Evolutionary conservation across 2,888 invertebrate genomes (phyloP).

Genomic region (Eurois occulta): DNA sequence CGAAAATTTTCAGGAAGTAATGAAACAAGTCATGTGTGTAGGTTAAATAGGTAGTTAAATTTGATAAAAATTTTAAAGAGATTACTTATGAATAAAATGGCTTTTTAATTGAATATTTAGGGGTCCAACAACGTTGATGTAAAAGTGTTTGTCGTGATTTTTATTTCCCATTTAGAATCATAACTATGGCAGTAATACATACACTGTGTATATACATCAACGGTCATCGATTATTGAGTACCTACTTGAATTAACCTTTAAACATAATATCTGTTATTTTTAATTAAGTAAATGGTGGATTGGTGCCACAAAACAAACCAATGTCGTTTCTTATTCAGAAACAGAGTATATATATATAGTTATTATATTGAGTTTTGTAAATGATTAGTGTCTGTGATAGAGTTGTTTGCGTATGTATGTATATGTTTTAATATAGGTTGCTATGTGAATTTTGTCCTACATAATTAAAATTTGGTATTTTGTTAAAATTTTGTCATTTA

Average conservation of each 20-base stretch:
- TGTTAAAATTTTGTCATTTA: slow-evolving; percentile 45
- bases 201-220: slow-evolving; percentile 46
- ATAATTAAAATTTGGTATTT: slow-evolving; percentile 56
- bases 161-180: slow-evolving; percentile 69
- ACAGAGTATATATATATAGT: slow-evolving; percentile 49
- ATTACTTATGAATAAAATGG: slow-evolving; percentile 88
- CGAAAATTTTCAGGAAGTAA: slow-evolving; percentile 81
- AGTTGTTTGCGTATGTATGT: slow-evolving; percentile 63
- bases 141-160: slow-evolving; percentile 79
- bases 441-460: slow-evolving; percentile 51
- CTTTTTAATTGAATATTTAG: slow-evolving; percentile 89
- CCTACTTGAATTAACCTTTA: slow-evolving; percentile 43
- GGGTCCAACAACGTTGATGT: slow-evolving; percentile 87
- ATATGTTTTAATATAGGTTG: slow-evolving; percentile 56
- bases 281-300: slow-evolving; percentile 62
- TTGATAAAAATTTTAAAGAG: slow-evolving; percentile 88
- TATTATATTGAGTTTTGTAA: slow-evolving; percentile 56
- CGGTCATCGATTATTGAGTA: slow-evolving; percentile 35
- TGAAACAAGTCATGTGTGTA: slow-evolving; percentile 82
- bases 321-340: slow-evolving; percentile 47
- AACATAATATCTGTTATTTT: slow-evolving; percentile 54
- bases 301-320: slow-evolving; percentile 43
- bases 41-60: slow-evolving; percentile 88
- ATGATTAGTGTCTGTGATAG: slow-evolving; percentile 73
- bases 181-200: slow-evolving; percentile 62